These are phyloP conservation scores for Pachliopta kotzebuea DNA, from an alignment of 2,888 invertebrate genomes.

Conservation along the genomic window DNA sequence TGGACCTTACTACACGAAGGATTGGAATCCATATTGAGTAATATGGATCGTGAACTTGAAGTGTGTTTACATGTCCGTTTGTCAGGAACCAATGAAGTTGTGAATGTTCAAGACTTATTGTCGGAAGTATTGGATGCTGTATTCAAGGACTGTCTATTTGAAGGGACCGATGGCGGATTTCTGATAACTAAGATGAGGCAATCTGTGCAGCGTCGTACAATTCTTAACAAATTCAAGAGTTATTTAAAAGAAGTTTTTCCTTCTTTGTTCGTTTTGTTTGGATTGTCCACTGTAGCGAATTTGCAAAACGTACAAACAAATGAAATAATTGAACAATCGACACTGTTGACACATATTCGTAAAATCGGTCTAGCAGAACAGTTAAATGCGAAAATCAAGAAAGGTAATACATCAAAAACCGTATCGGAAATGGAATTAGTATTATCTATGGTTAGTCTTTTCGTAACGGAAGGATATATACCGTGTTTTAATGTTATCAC, in stretches of 20 bases:
- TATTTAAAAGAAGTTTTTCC: slow-evolving; percentile 70
- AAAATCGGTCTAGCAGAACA: slow-evolving; percentile 51
- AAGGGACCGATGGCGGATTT: slow-evolving; percentile 49
- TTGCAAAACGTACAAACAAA: slow-evolving; percentile 50
- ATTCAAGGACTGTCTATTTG: slow-evolving; percentile 66
- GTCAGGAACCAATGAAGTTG: slow-evolving; percentile 74
- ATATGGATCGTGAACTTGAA: slow-evolving; percentile 52
- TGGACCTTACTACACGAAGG: slow-evolving; percentile 65
- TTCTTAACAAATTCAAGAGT: slow-evolving; percentile 56
- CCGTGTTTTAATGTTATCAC: slow-evolving; percentile 61
- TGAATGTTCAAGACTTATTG: slow-evolving; percentile 72
- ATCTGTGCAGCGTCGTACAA: slow-evolving; percentile 48
- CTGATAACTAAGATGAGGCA: slow-evolving; percentile 54
- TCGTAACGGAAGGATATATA: slow-evolving; percentile 67
- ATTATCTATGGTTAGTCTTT: slow-evolving; percentile 53
- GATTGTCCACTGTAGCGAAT: slow-evolving; percentile 49
- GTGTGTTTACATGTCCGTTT: slow-evolving; percentile 70
- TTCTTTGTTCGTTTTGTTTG: slow-evolving; percentile 59
- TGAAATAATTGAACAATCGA: slow-evolving; percentile 46
- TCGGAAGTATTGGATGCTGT: slow-evolving; percentile 71
- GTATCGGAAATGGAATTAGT: slow-evolving; percentile 52
- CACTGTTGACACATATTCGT: slow-evolving; percentile 50
- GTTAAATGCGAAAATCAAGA: slow-evolving; percentile 40
- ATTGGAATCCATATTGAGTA: slow-evolving; percentile 62
- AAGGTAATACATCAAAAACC: slow-evolving; percentile 33